A percentile compares a stretch with the other conserved stretches of the same genome.
Evolutionary conservation across 2,888 invertebrate genomes (phyloP).

Genomic region (Troilus luridus): DNA sequence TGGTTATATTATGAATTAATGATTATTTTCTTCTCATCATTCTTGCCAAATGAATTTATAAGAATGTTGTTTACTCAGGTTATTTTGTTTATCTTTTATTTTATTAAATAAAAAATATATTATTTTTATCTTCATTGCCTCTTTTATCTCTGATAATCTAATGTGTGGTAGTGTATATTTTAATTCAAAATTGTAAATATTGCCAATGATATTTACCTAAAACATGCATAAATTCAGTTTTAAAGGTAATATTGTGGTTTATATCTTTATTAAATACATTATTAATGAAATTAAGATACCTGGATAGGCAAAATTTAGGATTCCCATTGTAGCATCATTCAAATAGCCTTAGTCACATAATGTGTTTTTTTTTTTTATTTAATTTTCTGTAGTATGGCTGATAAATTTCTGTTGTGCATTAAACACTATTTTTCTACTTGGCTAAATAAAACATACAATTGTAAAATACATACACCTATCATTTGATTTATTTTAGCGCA

Average conservation of each 20-base stretch:
- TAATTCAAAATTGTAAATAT: not conserved
- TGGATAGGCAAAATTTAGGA: too few relatives aligned
- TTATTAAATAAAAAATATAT: not conserved
- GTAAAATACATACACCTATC: not conserved
- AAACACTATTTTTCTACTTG: not conserved
- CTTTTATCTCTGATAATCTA: not conserved
- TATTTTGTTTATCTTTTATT: not conserved
- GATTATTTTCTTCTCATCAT: not conserved
- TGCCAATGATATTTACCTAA: not conserved
- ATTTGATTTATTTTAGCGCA: not conserved
- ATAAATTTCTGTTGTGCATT: not conserved
- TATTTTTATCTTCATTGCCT: not conserved
- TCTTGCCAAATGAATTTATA: slow-evolving; percentile 1
- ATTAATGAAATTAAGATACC: not conserved
- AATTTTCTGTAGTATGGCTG: not conserved
- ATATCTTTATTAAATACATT: not conserved
- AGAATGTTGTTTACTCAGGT: not conserved
- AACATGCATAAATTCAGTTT: not conserved
- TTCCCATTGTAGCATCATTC: too few relatives aligned
- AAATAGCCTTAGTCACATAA: too few relatives aligned
- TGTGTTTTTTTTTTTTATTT: not conserved
- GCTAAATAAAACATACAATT: not conserved
- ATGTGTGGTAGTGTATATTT: not conserved
- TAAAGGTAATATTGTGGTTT: not conserved
- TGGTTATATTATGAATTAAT: not conserved